Evolutionary conservation across 2,888 invertebrate species (phyloP).

Genomic region (Plutella xylostella): DNA sequence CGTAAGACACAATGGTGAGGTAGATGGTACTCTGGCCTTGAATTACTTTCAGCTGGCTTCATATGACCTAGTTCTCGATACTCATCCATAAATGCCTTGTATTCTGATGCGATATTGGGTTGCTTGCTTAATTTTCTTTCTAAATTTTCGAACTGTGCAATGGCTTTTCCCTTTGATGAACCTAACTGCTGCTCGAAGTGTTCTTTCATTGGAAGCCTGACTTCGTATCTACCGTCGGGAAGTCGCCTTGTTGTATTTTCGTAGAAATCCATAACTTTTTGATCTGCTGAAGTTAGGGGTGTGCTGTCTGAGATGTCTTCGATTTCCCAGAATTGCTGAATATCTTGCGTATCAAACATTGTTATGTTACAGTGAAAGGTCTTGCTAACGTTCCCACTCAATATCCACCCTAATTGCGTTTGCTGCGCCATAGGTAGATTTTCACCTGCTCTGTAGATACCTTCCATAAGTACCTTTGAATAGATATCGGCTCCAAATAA

Average conservation of each 20-base stretch:
- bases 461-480: constrained; percentile 4
- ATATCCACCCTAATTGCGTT: constrained; percentile 19
- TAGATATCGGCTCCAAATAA: constrained; percentile 16
- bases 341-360: constrained; percentile 7
- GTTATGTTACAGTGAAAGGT: constrained; percentile 11
- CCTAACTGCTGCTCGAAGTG: constrained; percentile 13
- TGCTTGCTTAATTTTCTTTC: constrained; percentile 13
- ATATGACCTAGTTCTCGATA: constrained; percentile 14
- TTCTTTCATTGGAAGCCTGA: constrained; percentile 14
- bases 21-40: not conserved
- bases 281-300: constrained; percentile 8
- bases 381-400: constrained; percentile 13
- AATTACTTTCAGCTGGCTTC: not conserved
- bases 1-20: constrained; percentile 12
- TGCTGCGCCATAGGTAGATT: constrained; percentile 16
- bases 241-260: constrained; percentile 8
- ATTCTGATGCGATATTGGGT: constrained; percentile 9
- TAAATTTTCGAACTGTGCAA: constrained; percentile 18
- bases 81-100: constrained; percentile 16
- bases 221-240: constrained; percentile 15
- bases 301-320: constrained; percentile 5
- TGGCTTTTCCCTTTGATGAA: constrained; percentile 13
- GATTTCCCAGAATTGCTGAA: constrained; percentile 9
- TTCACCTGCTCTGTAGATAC: constrained; percentile 10
- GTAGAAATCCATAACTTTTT: constrained; percentile 9